Evolutionary conservation across 2,113 vertebrate genomes (phyloP).

Genomic region (Oreochromis niloticus): DNA sequence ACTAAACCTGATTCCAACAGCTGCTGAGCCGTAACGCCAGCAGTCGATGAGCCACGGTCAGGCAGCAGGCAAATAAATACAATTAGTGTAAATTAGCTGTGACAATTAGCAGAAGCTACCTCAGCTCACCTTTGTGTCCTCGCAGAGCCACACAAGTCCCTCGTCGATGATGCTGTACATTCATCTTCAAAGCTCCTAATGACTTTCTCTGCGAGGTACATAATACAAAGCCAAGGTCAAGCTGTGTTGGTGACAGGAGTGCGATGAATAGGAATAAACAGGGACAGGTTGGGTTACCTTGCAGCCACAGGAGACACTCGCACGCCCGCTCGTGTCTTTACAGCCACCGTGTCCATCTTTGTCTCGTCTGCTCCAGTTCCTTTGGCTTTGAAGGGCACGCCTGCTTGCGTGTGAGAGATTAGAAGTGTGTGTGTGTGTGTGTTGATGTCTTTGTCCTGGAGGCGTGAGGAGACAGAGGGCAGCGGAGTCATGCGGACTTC

Average conservation of each 20-base stretch:
- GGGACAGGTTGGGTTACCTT: constrained; percentile 1
- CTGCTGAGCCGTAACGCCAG: not conserved
- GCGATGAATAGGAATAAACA: constrained; percentile 14
- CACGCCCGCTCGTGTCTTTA: not conserved
- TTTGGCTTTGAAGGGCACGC: constrained; percentile 14
- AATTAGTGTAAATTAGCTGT: constrained; percentile 15
- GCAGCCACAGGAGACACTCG: not conserved
- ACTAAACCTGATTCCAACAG: constrained; percentile 14
- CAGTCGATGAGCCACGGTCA: not conserved
- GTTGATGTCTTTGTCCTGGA: constrained; percentile 41
- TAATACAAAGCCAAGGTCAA: not conserved
- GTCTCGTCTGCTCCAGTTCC: constrained; percentile 33
- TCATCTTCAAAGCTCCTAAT: not conserved
- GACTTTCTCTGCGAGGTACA: not conserved
- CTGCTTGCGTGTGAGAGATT: constrained; percentile 24
- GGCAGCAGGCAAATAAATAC: constrained; percentile 12
- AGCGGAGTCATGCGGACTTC: not conserved
- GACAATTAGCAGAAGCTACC: constrained; percentile 13
- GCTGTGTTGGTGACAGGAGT: not conserved
- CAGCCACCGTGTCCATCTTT: constrained; percentile 8
- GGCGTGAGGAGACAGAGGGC: constrained; percentile 1
- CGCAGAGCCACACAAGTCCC: not conserved
- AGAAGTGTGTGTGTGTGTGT: not conserved
- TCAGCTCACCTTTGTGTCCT: not conserved
- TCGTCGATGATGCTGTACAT: not conserved